These are phyloP conservation scores for Sylvicola fuscatus DNA, from an alignment of 2,888 invertebrate species.

Conservation along the genomic window DNA sequence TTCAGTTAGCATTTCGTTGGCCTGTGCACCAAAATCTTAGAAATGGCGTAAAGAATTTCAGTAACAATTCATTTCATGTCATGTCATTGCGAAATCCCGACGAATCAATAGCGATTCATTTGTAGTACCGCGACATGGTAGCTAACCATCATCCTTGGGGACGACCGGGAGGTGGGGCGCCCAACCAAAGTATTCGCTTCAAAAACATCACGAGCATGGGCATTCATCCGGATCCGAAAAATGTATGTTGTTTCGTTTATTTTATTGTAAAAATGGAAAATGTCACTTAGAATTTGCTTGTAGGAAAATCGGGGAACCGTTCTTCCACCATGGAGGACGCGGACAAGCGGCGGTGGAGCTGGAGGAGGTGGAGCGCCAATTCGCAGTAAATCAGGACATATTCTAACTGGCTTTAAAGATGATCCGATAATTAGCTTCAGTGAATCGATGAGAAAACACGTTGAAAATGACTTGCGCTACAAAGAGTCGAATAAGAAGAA, in stretches of 20 bases:
- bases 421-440: slow-evolving; percentile 45
- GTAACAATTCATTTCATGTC: neutral
- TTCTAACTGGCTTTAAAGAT: slow-evolving; percentile 25
- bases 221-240: slow-evolving; percentile 37
- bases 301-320: slow-evolving; percentile 5
- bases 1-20: neutral
- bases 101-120: neutral
- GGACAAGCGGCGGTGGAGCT: slow-evolving; percentile 1
- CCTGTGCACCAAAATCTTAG: neutral
- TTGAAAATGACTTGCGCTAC: slow-evolving; percentile 51
- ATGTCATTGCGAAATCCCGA: neutral
- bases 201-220: slow-evolving; percentile 45
- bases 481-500: slow-evolving; percentile 30
- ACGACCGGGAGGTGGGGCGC: slow-evolving; percentile 52
- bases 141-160: slow-evolving; percentile 63
- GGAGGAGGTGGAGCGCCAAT: slow-evolving; percentile 9
- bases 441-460: slow-evolving; percentile 35
- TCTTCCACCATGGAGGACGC: neutral
- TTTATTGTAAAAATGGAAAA: no score
- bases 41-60: neutral
- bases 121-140: slow-evolving; percentile 38
- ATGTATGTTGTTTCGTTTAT: slow-evolving; percentile 18
- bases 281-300: no score
- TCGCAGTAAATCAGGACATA: slow-evolving; percentile 13
- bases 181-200: slow-evolving; percentile 41